These are phyloP conservation scores for Paradisaea rubra DNA, from an alignment of 2,113 vertebrate species.

Conservation along the genomic window DNA sequence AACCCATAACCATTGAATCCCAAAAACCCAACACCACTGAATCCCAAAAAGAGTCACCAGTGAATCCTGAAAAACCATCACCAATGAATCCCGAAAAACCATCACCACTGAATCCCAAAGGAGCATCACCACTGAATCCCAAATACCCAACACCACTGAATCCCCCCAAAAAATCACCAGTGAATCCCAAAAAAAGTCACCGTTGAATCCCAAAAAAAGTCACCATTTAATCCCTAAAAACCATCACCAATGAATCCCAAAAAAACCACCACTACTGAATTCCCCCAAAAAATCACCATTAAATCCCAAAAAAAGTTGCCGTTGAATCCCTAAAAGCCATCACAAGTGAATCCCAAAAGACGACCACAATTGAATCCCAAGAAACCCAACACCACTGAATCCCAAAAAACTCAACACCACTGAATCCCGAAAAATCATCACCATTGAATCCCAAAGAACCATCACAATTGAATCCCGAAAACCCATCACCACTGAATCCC, in stretches of 20 bases:
- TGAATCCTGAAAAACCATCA: not conserved
- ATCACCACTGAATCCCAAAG: rapidly evolving
- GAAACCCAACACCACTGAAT: not conserved
- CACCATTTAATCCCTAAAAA: not conserved
- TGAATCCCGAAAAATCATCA: not conserved
- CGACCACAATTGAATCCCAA: not conserved
- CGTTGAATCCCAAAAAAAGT: no score
- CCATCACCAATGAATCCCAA: no score
- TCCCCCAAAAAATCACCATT: not conserved
- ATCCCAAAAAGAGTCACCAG: not conserved
- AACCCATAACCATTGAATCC: not conserved
- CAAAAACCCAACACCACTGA: no score
- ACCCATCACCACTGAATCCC: not conserved
- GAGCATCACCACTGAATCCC: not conserved
- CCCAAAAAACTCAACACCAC: not conserved
- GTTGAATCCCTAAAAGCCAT: no score
- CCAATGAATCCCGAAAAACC: not conserved
- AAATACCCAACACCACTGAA: not conserved
- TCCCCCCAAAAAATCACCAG: not conserved
- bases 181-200: not conserved
- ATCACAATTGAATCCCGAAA: no score
- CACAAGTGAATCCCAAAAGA: not conserved
- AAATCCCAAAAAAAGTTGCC: not conserved
- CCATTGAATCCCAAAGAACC: not conserved
- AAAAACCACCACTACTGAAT: no score